A percentile compares a stretch with the other conserved stretches of the same genome.
Evolutionary conservation across 2,797 vertebrate genomes (phyloP).

Genomic region (Pangasius krempfi): DNA sequence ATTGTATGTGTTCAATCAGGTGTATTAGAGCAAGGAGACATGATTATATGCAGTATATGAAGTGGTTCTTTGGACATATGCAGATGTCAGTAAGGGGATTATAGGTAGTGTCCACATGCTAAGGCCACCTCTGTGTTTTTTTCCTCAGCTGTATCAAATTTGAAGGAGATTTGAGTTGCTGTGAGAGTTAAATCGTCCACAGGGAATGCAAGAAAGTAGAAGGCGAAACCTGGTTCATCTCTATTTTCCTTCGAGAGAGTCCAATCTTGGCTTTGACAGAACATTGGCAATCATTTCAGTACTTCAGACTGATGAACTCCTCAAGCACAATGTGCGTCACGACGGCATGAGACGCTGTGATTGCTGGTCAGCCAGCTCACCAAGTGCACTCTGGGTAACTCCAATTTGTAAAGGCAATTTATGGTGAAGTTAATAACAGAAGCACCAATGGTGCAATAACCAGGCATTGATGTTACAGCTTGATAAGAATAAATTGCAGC

Average conservation of each 20-base stretch:
- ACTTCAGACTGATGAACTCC: slow-evolving; percentile 73
- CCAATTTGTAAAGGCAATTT: slow-evolving; percentile 65
- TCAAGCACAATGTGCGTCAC: slow-evolving; percentile 64
- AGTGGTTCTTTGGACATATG: neutral
- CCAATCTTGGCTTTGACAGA: slow-evolving; percentile 57
- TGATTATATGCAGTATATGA: neutral
- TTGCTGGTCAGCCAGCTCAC: slow-evolving; percentile 70
- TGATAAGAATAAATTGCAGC: slow-evolving; percentile 27
- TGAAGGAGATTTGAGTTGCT: slow-evolving; percentile 1
- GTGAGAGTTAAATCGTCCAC: slow-evolving; percentile 41
- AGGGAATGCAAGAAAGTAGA: slow-evolving; percentile 30
- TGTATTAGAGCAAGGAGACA: neutral
- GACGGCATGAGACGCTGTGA: slow-evolving; percentile 63
- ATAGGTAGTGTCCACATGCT: neutral
- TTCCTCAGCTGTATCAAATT: neutral
- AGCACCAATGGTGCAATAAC: slow-evolving; percentile 65
- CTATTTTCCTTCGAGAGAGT: slow-evolving; percentile 52
- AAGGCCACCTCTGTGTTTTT: neutral
- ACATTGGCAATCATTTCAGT: slow-evolving; percentile 72
- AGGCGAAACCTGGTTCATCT: neutral
- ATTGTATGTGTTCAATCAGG: neutral
- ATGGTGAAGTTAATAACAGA: slow-evolving; percentile 60
- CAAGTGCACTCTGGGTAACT: slow-evolving; percentile 66
- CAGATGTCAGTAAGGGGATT: neutral
- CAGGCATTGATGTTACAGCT: slow-evolving; percentile 61